phyloP scores from a whole-genome alignment of 2,888 invertebrate species.

The Xylota sylvarum region DNA sequence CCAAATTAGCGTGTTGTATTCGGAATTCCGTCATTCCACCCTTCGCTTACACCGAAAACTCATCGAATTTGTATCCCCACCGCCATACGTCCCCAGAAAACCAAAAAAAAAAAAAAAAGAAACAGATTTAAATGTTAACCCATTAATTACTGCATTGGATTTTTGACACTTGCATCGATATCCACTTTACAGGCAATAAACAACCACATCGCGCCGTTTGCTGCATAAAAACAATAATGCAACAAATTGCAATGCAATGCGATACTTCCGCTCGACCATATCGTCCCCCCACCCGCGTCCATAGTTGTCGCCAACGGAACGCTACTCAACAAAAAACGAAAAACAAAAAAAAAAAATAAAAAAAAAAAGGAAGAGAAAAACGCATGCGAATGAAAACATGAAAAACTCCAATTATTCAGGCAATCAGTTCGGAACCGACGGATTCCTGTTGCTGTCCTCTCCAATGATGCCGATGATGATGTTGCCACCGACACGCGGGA shows the following conservation, averaged over 20 bases:
- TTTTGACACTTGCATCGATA: constrained; percentile 76
- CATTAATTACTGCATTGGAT: constrained; percentile 73
- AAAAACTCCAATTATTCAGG: constrained; percentile 76
- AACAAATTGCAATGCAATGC: constrained; percentile 72
- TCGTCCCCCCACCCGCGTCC: neutral
- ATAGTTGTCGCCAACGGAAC: constrained; percentile 44
- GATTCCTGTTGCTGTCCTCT: constrained; percentile 73
- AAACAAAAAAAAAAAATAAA: constrained; percentile 49
- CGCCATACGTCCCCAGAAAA: neutral
- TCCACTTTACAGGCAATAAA: constrained; percentile 75
- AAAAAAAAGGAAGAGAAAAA: constrained; percentile 45
- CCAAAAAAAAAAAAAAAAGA: constrained; percentile 23
- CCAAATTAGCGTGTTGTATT: constrained; percentile 14
- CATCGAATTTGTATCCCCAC: constrained; percentile 12
- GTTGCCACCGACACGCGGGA: constrained; percentile 43
- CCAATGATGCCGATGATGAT: constrained; percentile 61
- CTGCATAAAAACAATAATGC: constrained; percentile 71
- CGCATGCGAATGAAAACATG: constrained; percentile 69
- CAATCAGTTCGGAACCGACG: constrained; percentile 70
- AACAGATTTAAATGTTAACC: constrained; percentile 74
- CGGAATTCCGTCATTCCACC: neutral
- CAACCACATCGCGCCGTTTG: constrained; percentile 68
- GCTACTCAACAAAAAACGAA: constrained; percentile 33
- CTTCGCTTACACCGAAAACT: constrained; percentile 4
- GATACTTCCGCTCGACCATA: constrained; percentile 57